These are phyloP conservation scores for Smittia aterrima DNA, from an alignment of 2,888 invertebrate species.

Conservation along the genomic window DNA sequence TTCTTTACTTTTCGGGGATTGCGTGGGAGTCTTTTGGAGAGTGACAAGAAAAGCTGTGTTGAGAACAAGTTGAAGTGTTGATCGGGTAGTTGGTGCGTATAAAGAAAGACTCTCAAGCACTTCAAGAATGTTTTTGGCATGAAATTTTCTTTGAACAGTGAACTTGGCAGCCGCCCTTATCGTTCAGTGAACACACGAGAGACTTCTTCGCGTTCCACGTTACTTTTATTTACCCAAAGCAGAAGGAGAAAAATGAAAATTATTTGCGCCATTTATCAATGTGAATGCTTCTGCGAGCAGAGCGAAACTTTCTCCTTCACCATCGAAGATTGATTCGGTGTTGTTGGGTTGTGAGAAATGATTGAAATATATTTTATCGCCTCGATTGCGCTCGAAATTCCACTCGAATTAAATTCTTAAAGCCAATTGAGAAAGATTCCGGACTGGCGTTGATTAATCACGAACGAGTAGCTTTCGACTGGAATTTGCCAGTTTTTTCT, in stretches of 20 bases:
- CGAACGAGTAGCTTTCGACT: background rate
- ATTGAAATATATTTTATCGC: conserved; percentile 11
- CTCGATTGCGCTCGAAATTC: conserved; percentile 5
- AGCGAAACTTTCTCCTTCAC: too few relatives aligned
- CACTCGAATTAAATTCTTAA: background rate
- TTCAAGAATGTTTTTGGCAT: background rate
- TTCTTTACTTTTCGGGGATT: background rate
- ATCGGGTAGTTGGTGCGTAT: too few relatives aligned
- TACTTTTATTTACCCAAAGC: background rate
- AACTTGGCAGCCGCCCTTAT: background rate
- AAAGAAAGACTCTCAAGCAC: background rate
- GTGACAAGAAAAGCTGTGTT: background rate
- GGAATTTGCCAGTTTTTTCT: background rate
- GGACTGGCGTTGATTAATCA: background rate
- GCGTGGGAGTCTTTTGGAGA: background rate
- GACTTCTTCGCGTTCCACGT: background rate
- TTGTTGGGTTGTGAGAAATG: background rate
- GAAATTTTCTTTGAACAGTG: background rate
- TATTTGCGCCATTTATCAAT: conserved; percentile 1
- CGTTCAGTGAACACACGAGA: background rate
- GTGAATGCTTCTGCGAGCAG: background rate
- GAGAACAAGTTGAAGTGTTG: background rate
- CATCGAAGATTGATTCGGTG: too few relatives aligned
- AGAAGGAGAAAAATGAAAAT: background rate
- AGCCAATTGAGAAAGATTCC: conserved; percentile 3